Evolutionary conservation across 2,888 invertebrate genomes (phyloP).

Genomic region (Drosophila sordidapex): DNA sequence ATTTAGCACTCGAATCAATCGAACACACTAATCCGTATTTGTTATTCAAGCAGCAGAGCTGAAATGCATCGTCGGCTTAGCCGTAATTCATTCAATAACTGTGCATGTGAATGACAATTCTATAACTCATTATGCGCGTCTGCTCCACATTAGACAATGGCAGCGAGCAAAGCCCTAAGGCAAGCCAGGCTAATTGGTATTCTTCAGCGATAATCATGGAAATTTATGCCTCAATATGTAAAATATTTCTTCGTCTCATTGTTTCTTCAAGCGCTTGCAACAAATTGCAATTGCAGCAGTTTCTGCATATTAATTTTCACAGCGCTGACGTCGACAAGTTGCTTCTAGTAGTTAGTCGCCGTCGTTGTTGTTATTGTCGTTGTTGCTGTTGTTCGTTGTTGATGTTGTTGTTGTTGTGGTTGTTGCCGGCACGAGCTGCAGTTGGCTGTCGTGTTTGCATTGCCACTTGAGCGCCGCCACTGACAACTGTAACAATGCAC

Average conservation of each 20-base stretch:
- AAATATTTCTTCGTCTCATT: conserved; percentile 70
- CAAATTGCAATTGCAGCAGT: conserved; percentile 77
- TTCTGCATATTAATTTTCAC: conserved; percentile 76
- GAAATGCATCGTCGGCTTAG: conserved; percentile 42
- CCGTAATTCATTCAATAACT: conserved; percentile 57
- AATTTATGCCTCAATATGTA: conserved; percentile 73
- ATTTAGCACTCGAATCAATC: conserved; percentile 24
- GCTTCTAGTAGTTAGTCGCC: conserved; percentile 18
- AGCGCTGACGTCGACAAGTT: conserved; percentile 49
- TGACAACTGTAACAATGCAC: conserved; percentile 78
- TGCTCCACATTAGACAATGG: conserved; percentile 70
- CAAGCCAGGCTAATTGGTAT: conserved; percentile 65
- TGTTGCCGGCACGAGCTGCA: conserved; percentile 59
- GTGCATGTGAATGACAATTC: conserved; percentile 57
- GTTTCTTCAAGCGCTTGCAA: conserved; percentile 68
- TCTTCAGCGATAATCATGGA: conserved; percentile 64
- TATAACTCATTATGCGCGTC: conserved; percentile 70
- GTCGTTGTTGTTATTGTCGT: background rate
- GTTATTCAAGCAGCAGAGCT: conserved; percentile 43
- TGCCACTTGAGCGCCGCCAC: conserved; percentile 64
- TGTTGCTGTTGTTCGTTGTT: conserved; percentile 24
- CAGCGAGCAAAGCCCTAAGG: conserved; percentile 10
- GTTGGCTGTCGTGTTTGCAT: conserved; percentile 38
- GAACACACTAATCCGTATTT: conserved; percentile 31
- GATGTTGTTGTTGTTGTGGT: conserved; percentile 27